phyloP scores from a whole-genome alignment of 1,140 invertebrate genomes.

The Bombus soroeensis region DNA sequence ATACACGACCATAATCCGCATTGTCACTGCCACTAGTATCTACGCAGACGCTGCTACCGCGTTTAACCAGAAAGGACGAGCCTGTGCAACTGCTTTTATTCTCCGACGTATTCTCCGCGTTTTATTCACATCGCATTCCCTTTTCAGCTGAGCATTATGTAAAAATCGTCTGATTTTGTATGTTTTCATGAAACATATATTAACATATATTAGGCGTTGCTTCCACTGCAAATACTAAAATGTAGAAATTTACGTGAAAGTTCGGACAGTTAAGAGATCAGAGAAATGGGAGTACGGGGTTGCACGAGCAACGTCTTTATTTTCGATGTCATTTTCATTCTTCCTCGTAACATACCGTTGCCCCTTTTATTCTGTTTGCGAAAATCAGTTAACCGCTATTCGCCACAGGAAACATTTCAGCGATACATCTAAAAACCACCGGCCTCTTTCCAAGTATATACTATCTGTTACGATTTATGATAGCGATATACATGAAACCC shows the following conservation, averaged over 20 bases:
- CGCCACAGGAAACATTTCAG: no score
- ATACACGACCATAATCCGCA: background rate
- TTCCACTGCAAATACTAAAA: background rate
- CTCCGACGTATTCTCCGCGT: constrained; percentile 5
- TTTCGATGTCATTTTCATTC: no score
- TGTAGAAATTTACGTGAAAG: background rate
- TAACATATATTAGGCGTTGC: background rate
- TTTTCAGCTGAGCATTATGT: background rate
- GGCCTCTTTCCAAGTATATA: no score
- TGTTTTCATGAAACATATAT: background rate
- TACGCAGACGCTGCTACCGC: background rate
- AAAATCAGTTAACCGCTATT: no score
- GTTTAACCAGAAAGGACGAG: background rate
- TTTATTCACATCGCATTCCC: background rate
- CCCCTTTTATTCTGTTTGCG: no score
- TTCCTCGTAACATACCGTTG: no score
- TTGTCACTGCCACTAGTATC: constrained; percentile 13
- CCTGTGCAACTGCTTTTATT: constrained; percentile 15
- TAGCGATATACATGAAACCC: no score
- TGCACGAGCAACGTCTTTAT: constrained; percentile 2
- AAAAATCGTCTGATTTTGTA: background rate
- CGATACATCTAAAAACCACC: no score
- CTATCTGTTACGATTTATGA: no score
- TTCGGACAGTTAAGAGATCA: background rate
- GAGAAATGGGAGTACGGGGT: background rate